Base-by-base conservation (phyloP, 2,113 vertebrate genomes). In the Alligator sinensis region DNA sequence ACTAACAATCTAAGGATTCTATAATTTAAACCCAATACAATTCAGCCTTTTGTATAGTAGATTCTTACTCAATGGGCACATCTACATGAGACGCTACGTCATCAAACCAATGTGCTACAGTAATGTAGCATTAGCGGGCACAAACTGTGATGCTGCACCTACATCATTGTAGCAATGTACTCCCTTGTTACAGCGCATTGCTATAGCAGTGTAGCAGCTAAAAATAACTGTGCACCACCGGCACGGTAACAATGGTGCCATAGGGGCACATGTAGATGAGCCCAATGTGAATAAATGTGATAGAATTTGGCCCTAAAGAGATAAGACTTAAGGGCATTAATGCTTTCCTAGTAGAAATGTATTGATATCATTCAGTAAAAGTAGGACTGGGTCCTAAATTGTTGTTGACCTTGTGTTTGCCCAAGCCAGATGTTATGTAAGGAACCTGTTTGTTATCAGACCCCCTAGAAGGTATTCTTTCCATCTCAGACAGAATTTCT, bases 401-500 rank as follows among this genome's bases (percentile, higher is more conserved):
- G 60, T 90, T 89, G 74, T 77, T 93, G 38, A 88, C 66, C 70
- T 83, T 90, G 60, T 89, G 80, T 75, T 89, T 93, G 84, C 68
- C 80, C 88, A 96, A 95, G 88, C 77, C 92, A 93, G 88, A 97
- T 74, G 30, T 88, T 24, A 27, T 28, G 58, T 54, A 1, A 5
- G 93, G 47, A 55, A 58, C 34, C 34, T 38, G 2, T 2, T 4
- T 47, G 70, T 22, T 4, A 22, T 91, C 77, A 86, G 17, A 80
- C 47, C 55, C 68, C 24, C 92, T 58, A 64, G 74, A 22, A 14
- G 5, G 60, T 1, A 5, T 74, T 90, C 96, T 89, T 92, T 64
- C 88, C 80, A 92, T 3, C 30, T 91, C 86, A 93, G 64, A 84
- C 61, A 84, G 75, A 96, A 89, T 94, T 91, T 95, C 61, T 77